Conservation (phyloP, 2,797 vertebrate species). For the Gobionotothen gibberifrons region DNA sequence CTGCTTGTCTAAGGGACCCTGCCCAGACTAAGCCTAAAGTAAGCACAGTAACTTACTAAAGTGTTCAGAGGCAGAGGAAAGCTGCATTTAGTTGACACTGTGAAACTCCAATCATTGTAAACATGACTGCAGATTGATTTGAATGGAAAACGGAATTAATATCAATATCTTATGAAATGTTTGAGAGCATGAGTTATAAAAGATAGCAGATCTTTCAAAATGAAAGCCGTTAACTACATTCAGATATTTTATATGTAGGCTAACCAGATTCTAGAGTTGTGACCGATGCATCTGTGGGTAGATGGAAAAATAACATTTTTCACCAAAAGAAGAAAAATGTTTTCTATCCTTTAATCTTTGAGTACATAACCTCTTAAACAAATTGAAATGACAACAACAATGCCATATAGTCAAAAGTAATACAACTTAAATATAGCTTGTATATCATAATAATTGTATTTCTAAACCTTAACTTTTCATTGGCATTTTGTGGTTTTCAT, state of each 20-base stretch:
- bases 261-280: conserved; percentile 6
- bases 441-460: neutral
- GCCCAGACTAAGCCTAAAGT: conserved; percentile 47
- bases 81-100: neutral
- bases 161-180: conserved; percentile 7
- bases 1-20: conserved; percentile 57
- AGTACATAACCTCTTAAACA: neutral
- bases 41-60: conserved; percentile 33
- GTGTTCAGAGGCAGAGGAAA: conserved; percentile 30
- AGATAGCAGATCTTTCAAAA: neutral
- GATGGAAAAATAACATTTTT: neutral
- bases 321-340: neutral
- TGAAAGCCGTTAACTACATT: conserved; percentile 6
- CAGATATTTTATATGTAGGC: conserved; percentile 14
- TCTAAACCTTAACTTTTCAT: neutral
- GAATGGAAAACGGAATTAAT: conserved; percentile 18
- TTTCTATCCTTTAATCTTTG: neutral
- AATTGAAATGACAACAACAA: neutral
- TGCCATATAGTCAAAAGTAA: neutral
- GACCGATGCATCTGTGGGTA: neutral
- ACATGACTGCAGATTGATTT: conserved; percentile 10
- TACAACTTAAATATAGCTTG: neutral
- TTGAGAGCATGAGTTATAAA: conserved; percentile 1
- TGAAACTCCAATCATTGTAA: neutral
- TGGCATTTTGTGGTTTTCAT: neutral